Conservation (phyloP, 2,113 vertebrate genomes). For the Cryptomyrus ogoouensis region DNA sequence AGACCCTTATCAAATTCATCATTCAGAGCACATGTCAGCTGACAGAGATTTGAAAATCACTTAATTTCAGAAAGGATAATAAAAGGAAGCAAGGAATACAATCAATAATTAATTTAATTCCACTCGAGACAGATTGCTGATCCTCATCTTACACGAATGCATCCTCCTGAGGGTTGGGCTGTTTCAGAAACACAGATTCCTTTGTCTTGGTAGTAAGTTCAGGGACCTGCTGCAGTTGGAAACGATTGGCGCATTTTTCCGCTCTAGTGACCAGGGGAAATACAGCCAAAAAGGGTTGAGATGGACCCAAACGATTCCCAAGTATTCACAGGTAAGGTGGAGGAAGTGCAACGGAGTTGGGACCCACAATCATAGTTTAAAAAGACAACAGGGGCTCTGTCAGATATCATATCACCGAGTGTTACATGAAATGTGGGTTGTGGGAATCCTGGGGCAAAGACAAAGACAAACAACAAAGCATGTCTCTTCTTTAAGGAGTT, state of each 20-base stretch:
- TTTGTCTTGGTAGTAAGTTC: neutral
- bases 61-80: conserved; percentile 9
- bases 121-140: neutral
- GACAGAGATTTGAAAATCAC: neutral
- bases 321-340: neutral
- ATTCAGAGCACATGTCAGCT: neutral
- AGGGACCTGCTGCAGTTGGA: neutral
- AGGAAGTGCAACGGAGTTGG: neutral
- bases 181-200: neutral
- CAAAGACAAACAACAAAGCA: neutral
- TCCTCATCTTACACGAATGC: neutral
- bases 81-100: conserved; percentile 5
- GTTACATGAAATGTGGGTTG: neutral
- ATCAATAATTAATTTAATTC: conserved; percentile 6
- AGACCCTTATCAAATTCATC: neutral
- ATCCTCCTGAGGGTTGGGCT: neutral
- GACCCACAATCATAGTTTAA: neutral
- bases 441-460: neutral
- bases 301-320: neutral
- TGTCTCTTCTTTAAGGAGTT: neutral
- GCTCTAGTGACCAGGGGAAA: neutral
- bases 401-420: neutral
- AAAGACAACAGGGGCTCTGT: neutral
- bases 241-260: no score
- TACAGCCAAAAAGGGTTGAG: neutral